Evolutionary conservation across 2,888 invertebrate species (phyloP).

Genomic region (Alcis repandata): DNA sequence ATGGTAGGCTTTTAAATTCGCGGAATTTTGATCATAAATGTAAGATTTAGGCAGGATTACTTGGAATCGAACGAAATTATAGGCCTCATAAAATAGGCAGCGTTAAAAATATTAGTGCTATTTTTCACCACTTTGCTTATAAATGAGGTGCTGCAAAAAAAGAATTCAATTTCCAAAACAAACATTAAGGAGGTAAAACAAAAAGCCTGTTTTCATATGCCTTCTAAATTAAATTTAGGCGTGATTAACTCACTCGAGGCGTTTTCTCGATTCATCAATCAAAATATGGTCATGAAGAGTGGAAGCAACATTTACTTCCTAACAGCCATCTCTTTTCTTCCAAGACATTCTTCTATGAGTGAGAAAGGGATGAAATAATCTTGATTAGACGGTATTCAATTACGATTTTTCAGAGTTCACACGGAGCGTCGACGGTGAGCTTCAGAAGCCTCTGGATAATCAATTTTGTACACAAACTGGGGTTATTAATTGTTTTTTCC

Average conservation of each 20-base stretch:
- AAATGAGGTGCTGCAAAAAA: conserved; percentile 51
- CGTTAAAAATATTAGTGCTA: not conserved
- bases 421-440: conserved; percentile 74
- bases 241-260: conserved; percentile 83
- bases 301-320: conserved; percentile 76
- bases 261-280: conserved; percentile 86
- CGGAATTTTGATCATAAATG: not conserved
- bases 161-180: conserved; percentile 68
- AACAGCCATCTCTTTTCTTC: conserved; percentile 64
- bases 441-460: conserved; percentile 81
- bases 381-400: conserved; percentile 76
- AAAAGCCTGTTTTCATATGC: conserved; percentile 74
- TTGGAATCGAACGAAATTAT: not conserved
- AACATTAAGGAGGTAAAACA: conserved; percentile 77
- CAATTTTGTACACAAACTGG: conserved; percentile 84
- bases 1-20: conserved; percentile 6
- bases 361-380: conserved; percentile 58
- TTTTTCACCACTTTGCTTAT: conserved; percentile 31
- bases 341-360: conserved; percentile 37
- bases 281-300: conserved; percentile 70
- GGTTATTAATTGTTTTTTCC: conserved; percentile 81
- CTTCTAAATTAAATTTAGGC: conserved; percentile 84
- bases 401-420: conserved; percentile 79
- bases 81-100: not conserved
- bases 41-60: not conserved